Evolutionary conservation across 2,113 vertebrate species (phyloP).

Genomic region (Pachyramphus minor): DNA sequence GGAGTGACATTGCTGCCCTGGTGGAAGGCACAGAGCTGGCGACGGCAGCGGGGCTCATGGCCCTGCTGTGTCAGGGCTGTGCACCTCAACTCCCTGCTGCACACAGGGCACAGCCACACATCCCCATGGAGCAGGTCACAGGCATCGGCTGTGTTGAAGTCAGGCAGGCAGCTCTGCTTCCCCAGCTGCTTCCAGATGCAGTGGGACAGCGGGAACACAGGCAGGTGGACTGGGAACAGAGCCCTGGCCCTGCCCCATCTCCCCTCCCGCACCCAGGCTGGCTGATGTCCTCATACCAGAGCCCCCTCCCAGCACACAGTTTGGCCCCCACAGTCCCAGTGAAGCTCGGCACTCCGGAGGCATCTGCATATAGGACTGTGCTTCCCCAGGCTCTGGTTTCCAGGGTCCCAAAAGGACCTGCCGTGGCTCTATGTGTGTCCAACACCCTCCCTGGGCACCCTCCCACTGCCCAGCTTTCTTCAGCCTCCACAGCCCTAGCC

Average conservation of each 20-base stretch:
- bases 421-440: background rate
- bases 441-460: background rate
- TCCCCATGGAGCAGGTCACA: fast-evolving
- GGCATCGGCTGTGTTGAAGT: background rate
- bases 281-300: background rate
- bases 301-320: background rate
- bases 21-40: fast-evolving
- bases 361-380: fast-evolving
- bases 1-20: background rate
- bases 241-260: background rate
- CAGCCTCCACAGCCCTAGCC: fast-evolving
- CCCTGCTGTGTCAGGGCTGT: background rate
- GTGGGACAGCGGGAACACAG: background rate
- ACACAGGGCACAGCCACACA: fast-evolving
- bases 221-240: background rate
- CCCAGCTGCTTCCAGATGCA: background rate
- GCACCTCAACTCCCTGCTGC: background rate
- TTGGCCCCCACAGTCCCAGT: fast-evolving
- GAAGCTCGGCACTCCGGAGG: background rate
- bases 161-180: background rate
- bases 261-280: background rate
- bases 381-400: background rate
- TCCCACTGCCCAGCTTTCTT: background rate
- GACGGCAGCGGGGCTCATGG: fast-evolving
- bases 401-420: background rate